These are phyloP conservation scores for Austrolebias charrua DNA, from an alignment of 2,797 vertebrate genomes.

Conservation along the genomic window DNA sequence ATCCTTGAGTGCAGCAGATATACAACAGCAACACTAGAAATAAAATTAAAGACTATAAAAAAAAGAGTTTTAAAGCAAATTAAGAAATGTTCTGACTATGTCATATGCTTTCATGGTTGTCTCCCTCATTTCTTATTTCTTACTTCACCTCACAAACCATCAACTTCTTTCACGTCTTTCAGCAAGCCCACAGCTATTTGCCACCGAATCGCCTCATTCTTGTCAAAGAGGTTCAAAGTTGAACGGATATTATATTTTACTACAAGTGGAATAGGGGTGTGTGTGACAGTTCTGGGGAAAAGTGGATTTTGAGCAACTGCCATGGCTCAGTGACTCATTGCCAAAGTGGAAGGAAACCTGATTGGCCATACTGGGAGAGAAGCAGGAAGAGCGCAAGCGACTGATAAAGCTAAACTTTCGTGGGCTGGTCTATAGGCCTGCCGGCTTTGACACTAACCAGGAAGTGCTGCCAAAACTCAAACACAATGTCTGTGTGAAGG, in stretches of 20 bases:
- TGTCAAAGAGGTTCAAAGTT: slow-evolving; percentile 72
- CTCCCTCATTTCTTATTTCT: slow-evolving; percentile 24
- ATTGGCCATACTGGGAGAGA: slow-evolving; percentile 68
- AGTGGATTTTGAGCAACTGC: slow-evolving; percentile 68
- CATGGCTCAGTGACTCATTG: slow-evolving; percentile 71
- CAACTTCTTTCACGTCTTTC: slow-evolving; percentile 22
- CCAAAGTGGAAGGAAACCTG: slow-evolving; percentile 74
- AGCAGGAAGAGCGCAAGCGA: slow-evolving; percentile 79
- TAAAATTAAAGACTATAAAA: slow-evolving; percentile 2
- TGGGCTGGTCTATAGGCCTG: slow-evolving; percentile 49
- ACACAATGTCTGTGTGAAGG: slow-evolving; percentile 71
- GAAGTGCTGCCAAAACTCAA: slow-evolving; percentile 69
- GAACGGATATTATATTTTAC: slow-evolving; percentile 60
- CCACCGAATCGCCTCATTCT: slow-evolving; percentile 49
- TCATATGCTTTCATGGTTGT: slow-evolving; percentile 3
- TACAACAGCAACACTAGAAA: neutral
- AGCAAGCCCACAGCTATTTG: slow-evolving; percentile 19
- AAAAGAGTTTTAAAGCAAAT: neutral
- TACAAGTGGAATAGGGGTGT: slow-evolving; percentile 64
- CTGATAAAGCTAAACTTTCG: slow-evolving; percentile 79
- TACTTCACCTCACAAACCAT: slow-evolving; percentile 34
- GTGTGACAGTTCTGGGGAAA: slow-evolving; percentile 66
- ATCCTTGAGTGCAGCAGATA: too few relatives aligned
- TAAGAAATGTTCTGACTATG: slow-evolving; percentile 1
- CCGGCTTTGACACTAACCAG: slow-evolving; percentile 71